Percentiles rank a stretch among this genome's conserved stretches.
phyloP scores from a whole-genome alignment of 1,140 invertebrate species.

The Hycleus phaleratus region DNA sequence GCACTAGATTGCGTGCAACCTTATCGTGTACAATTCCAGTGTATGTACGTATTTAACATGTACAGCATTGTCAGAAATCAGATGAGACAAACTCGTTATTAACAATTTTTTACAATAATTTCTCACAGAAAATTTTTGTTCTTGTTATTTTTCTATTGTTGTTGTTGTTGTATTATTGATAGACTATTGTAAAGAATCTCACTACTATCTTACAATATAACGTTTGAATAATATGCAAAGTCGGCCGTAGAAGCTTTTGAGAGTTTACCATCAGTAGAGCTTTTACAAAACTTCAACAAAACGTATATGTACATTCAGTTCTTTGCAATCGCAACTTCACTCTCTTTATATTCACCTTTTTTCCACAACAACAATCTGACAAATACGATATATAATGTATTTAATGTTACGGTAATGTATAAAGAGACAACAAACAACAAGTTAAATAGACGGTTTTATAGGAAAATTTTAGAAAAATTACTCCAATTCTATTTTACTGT shows the following conservation, averaged over 20 bases:
- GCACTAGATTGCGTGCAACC: slow-evolving; percentile 12
- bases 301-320: slow-evolving; percentile 6
- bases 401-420: background rate
- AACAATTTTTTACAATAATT: background rate
- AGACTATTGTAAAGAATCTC: too few species aligned
- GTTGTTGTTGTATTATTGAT: too few species aligned
- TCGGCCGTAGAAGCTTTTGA: slow-evolving; percentile 9
- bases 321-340: slow-evolving; percentile 7
- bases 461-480: too few species aligned
- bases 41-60: slow-evolving; percentile 13
- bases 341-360: background rate
- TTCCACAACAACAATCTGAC: background rate
- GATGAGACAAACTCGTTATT: slow-evolving; percentile 10
- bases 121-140: too few species aligned
- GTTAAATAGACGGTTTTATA: too few species aligned
- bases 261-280: slow-evolving; percentile 7
- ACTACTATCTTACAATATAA: too few species aligned
- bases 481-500: too few species aligned
- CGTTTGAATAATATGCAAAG: slow-evolving; percentile 5
- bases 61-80: slow-evolving; percentile 15
- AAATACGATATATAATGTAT: background rate
- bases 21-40: slow-evolving; percentile 12
- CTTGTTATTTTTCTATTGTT: too few species aligned
- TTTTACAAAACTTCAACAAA: slow-evolving; percentile 9
- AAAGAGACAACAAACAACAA: too few species aligned